Evolutionary conservation across 2,888 invertebrate species (phyloP).

Genomic region (Timandra comae): DNA sequence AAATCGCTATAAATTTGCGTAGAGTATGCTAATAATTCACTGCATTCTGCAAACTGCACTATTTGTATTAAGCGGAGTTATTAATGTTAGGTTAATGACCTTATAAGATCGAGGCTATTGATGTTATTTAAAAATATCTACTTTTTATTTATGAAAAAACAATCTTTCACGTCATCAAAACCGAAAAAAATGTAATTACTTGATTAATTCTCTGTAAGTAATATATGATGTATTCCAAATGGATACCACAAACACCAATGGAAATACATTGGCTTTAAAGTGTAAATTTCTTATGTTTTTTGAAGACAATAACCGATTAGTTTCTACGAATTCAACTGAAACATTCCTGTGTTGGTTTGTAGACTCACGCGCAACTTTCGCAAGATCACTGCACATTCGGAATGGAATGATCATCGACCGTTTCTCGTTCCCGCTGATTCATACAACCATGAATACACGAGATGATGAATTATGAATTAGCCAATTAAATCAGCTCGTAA

Average conservation of each 20-base stretch:
- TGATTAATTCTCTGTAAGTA: no score
- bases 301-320: no score
- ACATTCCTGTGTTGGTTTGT: slow-evolving; percentile 42
- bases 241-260: no score
- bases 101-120: no score
- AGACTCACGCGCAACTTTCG: slow-evolving; percentile 45
- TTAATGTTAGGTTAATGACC: slow-evolving; percentile 8
- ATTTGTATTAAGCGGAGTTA: slow-evolving; percentile 16
- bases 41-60: slow-evolving; percentile 28
- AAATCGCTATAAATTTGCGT: slow-evolving; percentile 51
- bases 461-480: slow-evolving; percentile 16
- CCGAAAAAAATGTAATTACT: no score
- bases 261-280: no score
- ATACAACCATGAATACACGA: slow-evolving; percentile 25
- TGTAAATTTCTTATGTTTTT: no score
- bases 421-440: slow-evolving; percentile 44
- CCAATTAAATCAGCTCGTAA: slow-evolving; percentile 15
- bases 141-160: no score
- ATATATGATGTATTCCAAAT: no score
- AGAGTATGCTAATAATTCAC: slow-evolving; percentile 40
- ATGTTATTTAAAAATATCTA: no score
- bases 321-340: slow-evolving; percentile 10
- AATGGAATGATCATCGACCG: slow-evolving; percentile 42
- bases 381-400: slow-evolving; percentile 32
- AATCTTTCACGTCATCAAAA: no score